These are phyloP conservation scores for Ahaetulla prasina DNA, from an alignment of 2,113 vertebrate species.

Conservation along the genomic window DNA sequence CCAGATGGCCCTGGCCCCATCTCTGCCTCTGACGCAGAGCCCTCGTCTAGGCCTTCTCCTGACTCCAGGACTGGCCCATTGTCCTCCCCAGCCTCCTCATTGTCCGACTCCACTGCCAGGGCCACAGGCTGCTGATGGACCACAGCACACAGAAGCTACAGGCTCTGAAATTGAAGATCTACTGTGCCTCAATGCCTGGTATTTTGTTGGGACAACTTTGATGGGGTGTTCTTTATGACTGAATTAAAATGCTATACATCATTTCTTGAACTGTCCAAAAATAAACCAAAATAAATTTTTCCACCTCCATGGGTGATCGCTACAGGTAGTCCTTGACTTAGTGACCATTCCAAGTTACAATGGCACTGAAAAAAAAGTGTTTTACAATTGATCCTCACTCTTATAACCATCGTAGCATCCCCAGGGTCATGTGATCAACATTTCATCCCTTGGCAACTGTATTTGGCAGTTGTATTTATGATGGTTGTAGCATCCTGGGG, in stretches of 20 bases:
- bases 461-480: background rate
- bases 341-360: background rate
- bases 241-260: background rate
- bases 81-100: too few species aligned
- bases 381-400: background rate
- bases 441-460: background rate
- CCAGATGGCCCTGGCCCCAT: too few species aligned
- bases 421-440: background rate
- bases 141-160: background rate
- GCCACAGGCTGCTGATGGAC: too few species aligned
- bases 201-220: background rate
- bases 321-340: background rate
- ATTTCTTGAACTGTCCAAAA: background rate
- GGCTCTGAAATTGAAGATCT: background rate
- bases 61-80: too few species aligned
- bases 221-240: background rate
- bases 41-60: too few species aligned
- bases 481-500: background rate
- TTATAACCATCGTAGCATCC: background rate
- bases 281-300: background rate
- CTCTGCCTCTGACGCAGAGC: too few species aligned
- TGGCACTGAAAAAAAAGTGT: background rate
- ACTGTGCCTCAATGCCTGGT: background rate
- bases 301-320: background rate
- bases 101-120: too few species aligned